Evolutionary conservation across 1,140 invertebrate genomes (phyloP).

Genomic region (Notospermus geniculatus): DNA sequence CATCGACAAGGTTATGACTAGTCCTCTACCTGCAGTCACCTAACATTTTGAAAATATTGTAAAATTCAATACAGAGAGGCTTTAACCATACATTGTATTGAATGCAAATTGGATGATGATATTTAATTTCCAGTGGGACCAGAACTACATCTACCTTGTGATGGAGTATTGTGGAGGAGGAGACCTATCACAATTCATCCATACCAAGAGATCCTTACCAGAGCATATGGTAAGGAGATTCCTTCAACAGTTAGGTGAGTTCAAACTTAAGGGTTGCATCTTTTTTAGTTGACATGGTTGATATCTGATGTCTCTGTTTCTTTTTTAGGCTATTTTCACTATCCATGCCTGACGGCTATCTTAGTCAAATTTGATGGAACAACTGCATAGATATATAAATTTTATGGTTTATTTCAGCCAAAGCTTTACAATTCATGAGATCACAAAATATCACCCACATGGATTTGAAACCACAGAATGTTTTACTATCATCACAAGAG

Average conservation of each 20-base stretch:
- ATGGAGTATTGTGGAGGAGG: slow-evolving; percentile 87
- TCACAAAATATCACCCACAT: slow-evolving; percentile 80
- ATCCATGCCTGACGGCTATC: not conserved
- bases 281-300: not conserved
- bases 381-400: not conserved
- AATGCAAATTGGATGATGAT: no score
- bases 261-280: not conserved
- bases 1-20: no score
- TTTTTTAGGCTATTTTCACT: no score
- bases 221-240: slow-evolving; percentile 76
- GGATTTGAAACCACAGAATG: slow-evolving; percentile 89
- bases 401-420: slow-evolving; percentile 56
- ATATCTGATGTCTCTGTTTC: not conserved
- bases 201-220: slow-evolving; percentile 67
- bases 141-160: slow-evolving; percentile 80
- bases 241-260: slow-evolving; percentile 71
- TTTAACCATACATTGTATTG: no score
- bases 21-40: no score
- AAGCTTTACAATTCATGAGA: slow-evolving; percentile 75
- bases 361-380: not conserved
- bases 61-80: no score
- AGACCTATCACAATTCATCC: slow-evolving; percentile 79
- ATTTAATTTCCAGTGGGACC: slow-evolving; percentile 57
- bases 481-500: slow-evolving; percentile 69
- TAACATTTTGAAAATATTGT: no score